Evolutionary conservation across 1,140 invertebrate species (phyloP).

Genomic region (Tenebrio molitor): DNA sequence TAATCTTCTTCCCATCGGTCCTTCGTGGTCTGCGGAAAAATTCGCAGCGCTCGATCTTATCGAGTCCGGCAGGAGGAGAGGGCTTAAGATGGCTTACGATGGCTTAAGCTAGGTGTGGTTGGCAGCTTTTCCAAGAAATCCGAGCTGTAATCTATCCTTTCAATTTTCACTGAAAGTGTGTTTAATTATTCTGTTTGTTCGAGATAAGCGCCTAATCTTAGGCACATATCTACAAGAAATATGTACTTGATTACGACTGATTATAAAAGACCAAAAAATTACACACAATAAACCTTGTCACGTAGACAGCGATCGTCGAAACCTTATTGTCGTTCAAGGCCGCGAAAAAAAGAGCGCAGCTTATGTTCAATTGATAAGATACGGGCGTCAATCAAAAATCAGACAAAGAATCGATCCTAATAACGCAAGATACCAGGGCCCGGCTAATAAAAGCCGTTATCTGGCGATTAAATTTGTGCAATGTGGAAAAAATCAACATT

Average conservation of each 20-base stretch:
- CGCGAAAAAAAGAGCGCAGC: slow-evolving; percentile 16
- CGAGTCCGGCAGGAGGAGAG: no score
- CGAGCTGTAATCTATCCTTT: slow-evolving; percentile 27
- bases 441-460: slow-evolving; percentile 16
- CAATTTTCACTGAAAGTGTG: slow-evolving; percentile 15
- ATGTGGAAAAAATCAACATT: slow-evolving; percentile 44
- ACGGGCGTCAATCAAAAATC: slow-evolving; percentile 25
- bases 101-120: neutral
- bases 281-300: slow-evolving; percentile 34
- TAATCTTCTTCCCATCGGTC: slow-evolving; percentile 20
- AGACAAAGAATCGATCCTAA: slow-evolving; percentile 34
- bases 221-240: slow-evolving; percentile 45
- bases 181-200: slow-evolving; percentile 38
- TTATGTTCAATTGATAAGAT: slow-evolving; percentile 42
- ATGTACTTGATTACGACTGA: slow-evolving; percentile 41
- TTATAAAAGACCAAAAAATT: slow-evolving; percentile 38
- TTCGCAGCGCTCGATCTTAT: no score
- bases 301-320: slow-evolving; percentile 25
- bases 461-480: slow-evolving; percentile 17
- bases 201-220: slow-evolving; percentile 43
- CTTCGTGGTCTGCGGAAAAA: no score
- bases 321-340: slow-evolving; percentile 6
- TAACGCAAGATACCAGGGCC: neutral
- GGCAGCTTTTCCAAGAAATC: neutral
- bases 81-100: neutral